These are phyloP conservation scores for Caenorhabditis parvicauda DNA, from an alignment of 2,888 invertebrate genomes.

Conservation along the genomic window DNA sequence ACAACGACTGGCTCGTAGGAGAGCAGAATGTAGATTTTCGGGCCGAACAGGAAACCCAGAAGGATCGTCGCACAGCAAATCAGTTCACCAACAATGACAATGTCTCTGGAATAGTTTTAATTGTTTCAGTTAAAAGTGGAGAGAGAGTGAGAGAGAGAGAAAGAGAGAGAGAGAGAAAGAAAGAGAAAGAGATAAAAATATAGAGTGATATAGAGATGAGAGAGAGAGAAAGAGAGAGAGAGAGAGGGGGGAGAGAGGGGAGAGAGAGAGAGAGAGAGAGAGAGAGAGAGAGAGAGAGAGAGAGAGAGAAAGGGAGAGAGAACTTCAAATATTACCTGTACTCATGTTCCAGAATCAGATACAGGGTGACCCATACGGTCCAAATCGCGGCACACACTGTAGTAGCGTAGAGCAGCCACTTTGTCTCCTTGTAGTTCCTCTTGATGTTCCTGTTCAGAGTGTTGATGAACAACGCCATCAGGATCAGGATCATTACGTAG, in stretches of 20 bases:
- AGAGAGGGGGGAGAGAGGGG: neutral
- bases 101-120: slow-evolving; percentile 11
- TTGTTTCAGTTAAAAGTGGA: neutral
- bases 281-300: too few species aligned
- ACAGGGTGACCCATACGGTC: slow-evolving; percentile 48
- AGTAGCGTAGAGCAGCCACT: slow-evolving; percentile 57
- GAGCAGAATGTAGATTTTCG: slow-evolving; percentile 61
- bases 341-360: slow-evolving; percentile 32
- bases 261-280: neutral
- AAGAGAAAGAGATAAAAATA: too few species aligned
- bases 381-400: slow-evolving; percentile 48
- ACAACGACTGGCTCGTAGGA: slow-evolving; percentile 61
- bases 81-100: slow-evolving; percentile 49
- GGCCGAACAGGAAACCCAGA: slow-evolving; percentile 60
- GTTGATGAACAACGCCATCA: slow-evolving; percentile 55
- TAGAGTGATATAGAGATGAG: too few species aligned
- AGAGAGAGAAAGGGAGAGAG: neutral
- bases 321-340: slow-evolving; percentile 14
- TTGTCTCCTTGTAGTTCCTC: slow-evolving; percentile 62
- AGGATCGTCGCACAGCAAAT: slow-evolving; percentile 54
- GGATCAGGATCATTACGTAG: slow-evolving; percentile 54
- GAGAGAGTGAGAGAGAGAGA: neutral
- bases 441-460: slow-evolving; percentile 57
- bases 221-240: too few species aligned
- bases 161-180: neutral